Conservation (phyloP, 35 echinoderm and acorn worm species). For the Lytechinus pictus region DNA sequence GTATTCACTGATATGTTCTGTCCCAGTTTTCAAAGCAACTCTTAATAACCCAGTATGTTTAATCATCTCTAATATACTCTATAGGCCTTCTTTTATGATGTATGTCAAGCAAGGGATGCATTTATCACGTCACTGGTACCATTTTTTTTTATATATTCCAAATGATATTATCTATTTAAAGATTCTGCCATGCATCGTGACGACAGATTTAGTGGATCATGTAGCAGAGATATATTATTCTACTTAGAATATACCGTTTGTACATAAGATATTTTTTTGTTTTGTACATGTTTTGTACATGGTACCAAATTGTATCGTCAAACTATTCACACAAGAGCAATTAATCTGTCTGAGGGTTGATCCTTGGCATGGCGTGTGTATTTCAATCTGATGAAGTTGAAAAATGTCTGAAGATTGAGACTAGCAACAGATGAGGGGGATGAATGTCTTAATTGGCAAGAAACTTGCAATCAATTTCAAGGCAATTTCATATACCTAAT, state of each 20-base stretch:
- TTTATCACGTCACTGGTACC: neutral
- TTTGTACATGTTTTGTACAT: constrained; percentile 20
- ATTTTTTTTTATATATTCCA: neutral
- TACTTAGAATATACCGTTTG: constrained; percentile 3
- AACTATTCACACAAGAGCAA: neutral
- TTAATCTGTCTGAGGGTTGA: neutral
- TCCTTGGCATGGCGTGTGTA: too few relatives aligned
- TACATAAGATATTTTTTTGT: constrained; percentile 14
- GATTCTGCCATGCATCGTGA: neutral
- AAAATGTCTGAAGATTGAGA: too few relatives aligned
- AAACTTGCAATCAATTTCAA: too few relatives aligned
- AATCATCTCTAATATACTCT: neutral
- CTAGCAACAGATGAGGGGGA: too few relatives aligned
- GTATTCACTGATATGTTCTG: neutral
- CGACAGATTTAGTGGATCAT: neutral
- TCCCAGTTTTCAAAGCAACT: neutral
- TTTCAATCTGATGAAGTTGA: too few relatives aligned
- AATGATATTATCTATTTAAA: neutral
- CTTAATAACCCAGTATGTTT: neutral
- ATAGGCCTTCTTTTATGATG: neutral
- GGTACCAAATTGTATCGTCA: neutral
- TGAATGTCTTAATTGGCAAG: too few relatives aligned
- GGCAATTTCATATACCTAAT: too few relatives aligned
- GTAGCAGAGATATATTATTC: neutral
- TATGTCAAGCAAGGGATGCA: neutral